Evolutionary conservation across 2,113 vertebrate genomes (phyloP).

Genomic region (Ochotona princeps): DNA sequence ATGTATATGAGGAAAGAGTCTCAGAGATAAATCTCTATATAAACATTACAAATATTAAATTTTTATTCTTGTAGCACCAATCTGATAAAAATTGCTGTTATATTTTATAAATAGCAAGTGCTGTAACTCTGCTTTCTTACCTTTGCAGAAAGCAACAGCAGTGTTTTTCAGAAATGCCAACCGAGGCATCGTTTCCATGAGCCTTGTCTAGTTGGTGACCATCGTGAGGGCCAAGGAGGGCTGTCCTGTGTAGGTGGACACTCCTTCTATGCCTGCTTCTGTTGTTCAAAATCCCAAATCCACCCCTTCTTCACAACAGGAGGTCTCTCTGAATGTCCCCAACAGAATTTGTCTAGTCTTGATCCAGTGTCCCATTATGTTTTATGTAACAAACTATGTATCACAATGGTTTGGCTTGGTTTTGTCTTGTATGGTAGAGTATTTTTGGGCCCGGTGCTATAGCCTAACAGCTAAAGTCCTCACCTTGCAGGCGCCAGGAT

Average conservation of each 20-base stretch:
- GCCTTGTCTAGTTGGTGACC: background rate
- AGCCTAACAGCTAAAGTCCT: too few relatives aligned
- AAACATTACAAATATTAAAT: constrained; percentile 90
- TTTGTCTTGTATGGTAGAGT: background rate
- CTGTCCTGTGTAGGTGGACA: background rate
- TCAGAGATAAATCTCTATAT: constrained; percentile 86
- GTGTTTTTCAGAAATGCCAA: constrained; percentile 12
- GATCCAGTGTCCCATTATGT: background rate
- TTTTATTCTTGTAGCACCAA: constrained; percentile 81
- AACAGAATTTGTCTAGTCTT: background rate
- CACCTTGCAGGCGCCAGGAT: too few relatives aligned
- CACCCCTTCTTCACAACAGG: background rate
- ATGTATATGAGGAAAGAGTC: constrained; percentile 83
- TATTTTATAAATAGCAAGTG: constrained; percentile 82
- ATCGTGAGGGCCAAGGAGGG: background rate
- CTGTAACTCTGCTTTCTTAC: constrained; percentile 68
- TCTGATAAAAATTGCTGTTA: constrained; percentile 82
- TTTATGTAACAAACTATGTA: background rate
- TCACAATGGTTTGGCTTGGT: background rate
- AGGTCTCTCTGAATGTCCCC: background rate
- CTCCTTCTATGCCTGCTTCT: background rate
- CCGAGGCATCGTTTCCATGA: background rate
- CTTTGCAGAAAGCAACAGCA: background rate
- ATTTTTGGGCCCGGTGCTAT: background rate
- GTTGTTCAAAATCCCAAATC: background rate